Evolutionary conservation across 2,113 vertebrate species (phyloP), one percentile per base, ranked within the genome.

Genomic region (Pseudorhombus dupliciocellatus): DNA sequence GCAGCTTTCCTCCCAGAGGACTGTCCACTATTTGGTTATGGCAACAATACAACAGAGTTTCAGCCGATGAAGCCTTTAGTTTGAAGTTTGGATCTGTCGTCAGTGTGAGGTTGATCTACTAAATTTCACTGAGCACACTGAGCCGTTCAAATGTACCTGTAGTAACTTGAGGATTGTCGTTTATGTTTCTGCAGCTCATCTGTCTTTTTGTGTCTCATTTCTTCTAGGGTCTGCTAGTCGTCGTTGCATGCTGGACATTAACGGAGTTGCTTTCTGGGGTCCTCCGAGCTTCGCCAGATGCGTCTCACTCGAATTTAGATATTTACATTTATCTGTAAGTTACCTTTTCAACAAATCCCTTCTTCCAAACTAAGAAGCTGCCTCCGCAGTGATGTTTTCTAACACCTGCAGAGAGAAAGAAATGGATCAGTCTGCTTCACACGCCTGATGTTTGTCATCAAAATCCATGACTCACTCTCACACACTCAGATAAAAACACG

Each of bases 271-370:
- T 68, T 98, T 97, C 84, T 99, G 98, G 98, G 96, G 96, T 51
- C 93, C 95, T 91, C 98, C 98, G 93, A 98, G 98, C 93, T 99
- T 99, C 72, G 97, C 98, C 90, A 96, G 97, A 94, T 99, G 98
- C 92, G 83, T 99, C 91, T 99, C 98, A 79, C 95, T 96, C n/a
- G 97, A 98, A 78, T 98, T 96, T 94, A 92, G 96, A 94, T 95
- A 97, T 94, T 95, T 99, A 89, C 96, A 98, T 93, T 92, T 99
- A 93, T 96, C 96, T 89, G 98, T 94, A 87, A 93, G 94, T 93
- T 72, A 4, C 42, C 16, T 16, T 44, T 40, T 48, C 4, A 26
- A 46, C 8, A 21, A 50, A 58, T 25, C 52, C 15, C 8, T 40
- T 3, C 21, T 42, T 4, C 11, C 30, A 64, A 55, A 80, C n/a